Evolutionary conservation across 2,113 vertebrate genomes (phyloP).

Genomic region (Dromaius novaehollandiae): DNA sequence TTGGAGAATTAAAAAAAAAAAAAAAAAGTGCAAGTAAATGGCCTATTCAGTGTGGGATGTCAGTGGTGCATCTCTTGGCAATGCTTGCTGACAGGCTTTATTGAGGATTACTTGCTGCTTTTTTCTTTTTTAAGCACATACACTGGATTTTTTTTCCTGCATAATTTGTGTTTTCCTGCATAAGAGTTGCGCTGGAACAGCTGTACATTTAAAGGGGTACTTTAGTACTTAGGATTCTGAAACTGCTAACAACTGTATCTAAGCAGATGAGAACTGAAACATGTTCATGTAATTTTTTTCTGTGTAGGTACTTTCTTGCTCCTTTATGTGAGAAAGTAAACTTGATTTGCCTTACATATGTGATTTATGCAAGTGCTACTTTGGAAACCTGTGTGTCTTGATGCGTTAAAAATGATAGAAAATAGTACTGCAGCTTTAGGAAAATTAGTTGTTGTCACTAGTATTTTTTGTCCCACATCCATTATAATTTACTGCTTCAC

Average conservation of each 20-base stretch:
- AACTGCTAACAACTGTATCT: neutral
- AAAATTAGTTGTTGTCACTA: neutral
- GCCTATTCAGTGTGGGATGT: neutral
- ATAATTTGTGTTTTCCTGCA: neutral
- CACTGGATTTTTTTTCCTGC: neutral
- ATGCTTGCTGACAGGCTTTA: neutral
- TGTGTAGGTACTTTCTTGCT: neutral
- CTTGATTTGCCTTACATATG: neutral
- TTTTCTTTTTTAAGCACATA: neutral
- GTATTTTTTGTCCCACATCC: neutral
- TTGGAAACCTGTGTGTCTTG: neutral
- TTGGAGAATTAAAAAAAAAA: slow-evolving; percentile 1
- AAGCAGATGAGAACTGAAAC: neutral
- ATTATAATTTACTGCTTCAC: neutral
- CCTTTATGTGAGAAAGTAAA: neutral
- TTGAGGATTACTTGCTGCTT: neutral
- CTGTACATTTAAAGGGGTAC: neutral
- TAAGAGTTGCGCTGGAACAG: neutral
- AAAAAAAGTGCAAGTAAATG: neutral
- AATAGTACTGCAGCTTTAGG: neutral
- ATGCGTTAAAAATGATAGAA: neutral
- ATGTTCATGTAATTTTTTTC: neutral
- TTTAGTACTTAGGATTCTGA: neutral
- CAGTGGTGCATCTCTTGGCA: slow-evolving; percentile 20
- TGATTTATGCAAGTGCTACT: neutral